Percentiles rank a stretch among this genome's conserved stretches.
Conservation (phyloP, 2,113 vertebrate genomes). For the Ictalurus furcatus region DNA sequence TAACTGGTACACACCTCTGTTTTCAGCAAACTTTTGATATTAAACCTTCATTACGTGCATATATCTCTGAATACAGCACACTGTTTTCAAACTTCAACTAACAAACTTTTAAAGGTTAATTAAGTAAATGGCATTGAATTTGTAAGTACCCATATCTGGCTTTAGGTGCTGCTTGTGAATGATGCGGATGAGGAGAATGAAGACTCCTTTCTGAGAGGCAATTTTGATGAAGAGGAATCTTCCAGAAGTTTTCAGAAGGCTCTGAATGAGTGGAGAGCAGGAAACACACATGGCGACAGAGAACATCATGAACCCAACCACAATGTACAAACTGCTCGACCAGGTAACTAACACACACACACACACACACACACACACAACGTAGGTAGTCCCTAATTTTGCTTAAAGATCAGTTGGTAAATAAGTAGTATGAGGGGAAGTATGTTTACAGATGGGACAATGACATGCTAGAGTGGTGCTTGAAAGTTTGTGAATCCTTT, state of each 20-base stretch:
- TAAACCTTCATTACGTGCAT: not conserved
- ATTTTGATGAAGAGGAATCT: conserved; percentile 78
- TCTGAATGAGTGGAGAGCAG: conserved; percentile 76
- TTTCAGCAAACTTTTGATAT: not conserved
- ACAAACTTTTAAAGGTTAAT: not conserved
- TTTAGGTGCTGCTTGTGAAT: conserved; percentile 63
- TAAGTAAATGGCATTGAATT: not conserved
- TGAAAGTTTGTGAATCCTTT: too few relatives aligned
- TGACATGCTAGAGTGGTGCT: not conserved
- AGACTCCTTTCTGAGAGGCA: conserved; percentile 65
- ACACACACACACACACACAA: not conserved
- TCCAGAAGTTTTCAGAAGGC: conserved; percentile 78
- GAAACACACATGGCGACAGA: conserved; percentile 43
- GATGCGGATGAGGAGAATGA: conserved; percentile 48
- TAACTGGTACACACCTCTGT: not conserved
- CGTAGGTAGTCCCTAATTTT: not conserved
- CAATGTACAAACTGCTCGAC: conserved; percentile 9
- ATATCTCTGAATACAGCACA: not conserved
- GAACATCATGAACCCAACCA: conserved; percentile 30
- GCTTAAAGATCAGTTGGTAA: not conserved
- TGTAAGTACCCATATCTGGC: not conserved
- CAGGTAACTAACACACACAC: conserved; percentile 65
- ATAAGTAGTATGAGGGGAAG: not conserved
- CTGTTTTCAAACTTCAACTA: not conserved
- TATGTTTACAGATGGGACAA: not conserved